Conservation (phyloP, 2,888 invertebrate species). For the Ethmia dodecea region DNA sequence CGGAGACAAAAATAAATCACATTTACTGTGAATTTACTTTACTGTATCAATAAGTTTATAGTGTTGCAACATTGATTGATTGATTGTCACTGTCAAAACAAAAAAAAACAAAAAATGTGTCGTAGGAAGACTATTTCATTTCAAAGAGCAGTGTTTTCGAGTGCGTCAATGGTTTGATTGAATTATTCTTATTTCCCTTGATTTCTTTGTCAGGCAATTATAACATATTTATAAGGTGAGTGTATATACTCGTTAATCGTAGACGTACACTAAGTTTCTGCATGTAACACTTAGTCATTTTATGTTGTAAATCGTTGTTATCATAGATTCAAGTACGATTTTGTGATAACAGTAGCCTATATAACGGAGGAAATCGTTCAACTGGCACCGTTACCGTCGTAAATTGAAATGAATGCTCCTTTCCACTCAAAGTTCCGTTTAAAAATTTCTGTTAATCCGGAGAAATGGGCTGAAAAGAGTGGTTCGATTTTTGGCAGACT, state of each 20-base stretch:
- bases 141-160: too few species aligned
- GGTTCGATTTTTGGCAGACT: conserved; percentile 30
- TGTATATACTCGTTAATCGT: too few species aligned
- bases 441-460: conserved; percentile 26
- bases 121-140: too few species aligned
- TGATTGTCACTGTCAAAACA: conserved; percentile 15
- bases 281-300: too few species aligned
- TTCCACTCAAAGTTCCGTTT: conserved; percentile 25
- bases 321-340: conserved; percentile 46
- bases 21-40: too few species aligned
- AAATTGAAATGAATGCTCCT: conserved; percentile 47
- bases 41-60: too few species aligned
- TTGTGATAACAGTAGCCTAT: conserved; percentile 63
- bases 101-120: too few species aligned
- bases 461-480: conserved; percentile 56
- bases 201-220: too few species aligned
- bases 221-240: too few species aligned
- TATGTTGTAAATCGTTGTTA: too few species aligned
- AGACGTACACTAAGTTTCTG: too few species aligned
- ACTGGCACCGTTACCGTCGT: conserved; percentile 50
- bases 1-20: neutral
- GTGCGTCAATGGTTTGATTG: neutral
- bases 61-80: too few species aligned
- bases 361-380: conserved; percentile 58
- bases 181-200: neutral